Evolutionary conservation across 2,797 vertebrate genomes (phyloP).

Genomic region (Heteromormyrus szaboi): DNA sequence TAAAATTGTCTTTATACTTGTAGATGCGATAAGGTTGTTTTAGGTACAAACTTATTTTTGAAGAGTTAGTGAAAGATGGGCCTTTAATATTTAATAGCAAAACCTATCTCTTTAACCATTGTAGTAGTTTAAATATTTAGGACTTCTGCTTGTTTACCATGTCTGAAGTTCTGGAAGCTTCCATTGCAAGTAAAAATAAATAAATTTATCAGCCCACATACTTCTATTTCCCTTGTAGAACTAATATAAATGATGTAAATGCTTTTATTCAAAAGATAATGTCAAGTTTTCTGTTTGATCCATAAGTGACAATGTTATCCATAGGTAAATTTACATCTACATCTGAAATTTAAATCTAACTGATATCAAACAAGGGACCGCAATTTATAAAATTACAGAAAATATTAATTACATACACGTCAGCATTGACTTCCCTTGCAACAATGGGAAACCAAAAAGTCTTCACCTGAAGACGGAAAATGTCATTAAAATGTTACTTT

Average conservation of each 20-base stretch:
- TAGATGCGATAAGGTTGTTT: background rate
- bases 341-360: background rate
- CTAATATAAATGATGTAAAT: background rate
- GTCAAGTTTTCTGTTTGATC: background rate
- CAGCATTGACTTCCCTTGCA: background rate
- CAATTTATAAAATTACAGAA: background rate
- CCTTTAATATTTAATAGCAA: slow-evolving; percentile 49
- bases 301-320: background rate
- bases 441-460: background rate
- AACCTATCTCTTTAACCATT: slow-evolving; percentile 36
- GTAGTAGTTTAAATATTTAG: slow-evolving; percentile 40
- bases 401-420: background rate
- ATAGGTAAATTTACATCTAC: background rate
- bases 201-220: background rate
- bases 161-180: slow-evolving; percentile 25
- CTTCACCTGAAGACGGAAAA: background rate
- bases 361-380: background rate
- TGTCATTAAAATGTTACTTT: background rate
- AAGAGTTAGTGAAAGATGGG: slow-evolving; percentile 33
- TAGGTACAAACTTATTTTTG: background rate
- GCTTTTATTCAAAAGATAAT: background rate
- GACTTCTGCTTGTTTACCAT: slow-evolving; percentile 7
- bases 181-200: slow-evolving; percentile 33
- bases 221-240: background rate
- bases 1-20: background rate